A percentile compares a stretch with the other conserved stretches of the same genome.
phyloP scores from a whole-genome alignment of 2,113 vertebrate genomes.

The Orthochromis malagaraziensis region DNA sequence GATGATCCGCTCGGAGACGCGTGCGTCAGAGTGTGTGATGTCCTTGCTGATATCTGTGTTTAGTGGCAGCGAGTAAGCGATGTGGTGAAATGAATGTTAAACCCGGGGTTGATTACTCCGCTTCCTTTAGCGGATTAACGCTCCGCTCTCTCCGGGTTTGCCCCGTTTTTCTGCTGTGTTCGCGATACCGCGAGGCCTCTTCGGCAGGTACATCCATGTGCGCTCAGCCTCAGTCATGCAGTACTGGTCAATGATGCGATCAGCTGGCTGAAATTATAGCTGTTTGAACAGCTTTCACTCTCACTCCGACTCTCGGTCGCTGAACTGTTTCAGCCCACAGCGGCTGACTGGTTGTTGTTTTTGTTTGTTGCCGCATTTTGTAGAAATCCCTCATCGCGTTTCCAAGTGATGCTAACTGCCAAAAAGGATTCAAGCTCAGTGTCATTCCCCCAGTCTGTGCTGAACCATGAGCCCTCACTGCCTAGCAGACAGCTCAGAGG shows the following conservation, averaged over 20 bases:
- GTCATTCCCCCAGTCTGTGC: not conserved
- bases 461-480: not conserved
- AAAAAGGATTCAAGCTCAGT: not conserved
- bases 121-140: not conserved
- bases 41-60: conserved; percentile 41
- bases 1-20: conserved; percentile 33
- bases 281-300: not conserved
- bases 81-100: not conserved
- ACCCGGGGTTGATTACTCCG: not conserved
- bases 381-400: not conserved
- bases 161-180: not conserved
- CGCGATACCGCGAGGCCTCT: not conserved
- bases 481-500: not conserved
- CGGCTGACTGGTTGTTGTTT: not conserved
- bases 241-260: not conserved
- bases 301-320: not conserved
- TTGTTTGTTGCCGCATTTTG: not conserved
- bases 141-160: not conserved
- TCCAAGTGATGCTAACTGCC: not conserved
- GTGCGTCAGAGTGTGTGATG: conserved; percentile 18
- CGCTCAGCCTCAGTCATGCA: not conserved
- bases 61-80: conserved; percentile 10
- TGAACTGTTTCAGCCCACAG: not conserved
- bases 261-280: not conserved
- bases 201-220: not conserved